Evolutionary conservation across 2,888 invertebrate species (phyloP), one percentile per base, ranked within the genome.

Genomic region (Cheilosia scutellata): DNA sequence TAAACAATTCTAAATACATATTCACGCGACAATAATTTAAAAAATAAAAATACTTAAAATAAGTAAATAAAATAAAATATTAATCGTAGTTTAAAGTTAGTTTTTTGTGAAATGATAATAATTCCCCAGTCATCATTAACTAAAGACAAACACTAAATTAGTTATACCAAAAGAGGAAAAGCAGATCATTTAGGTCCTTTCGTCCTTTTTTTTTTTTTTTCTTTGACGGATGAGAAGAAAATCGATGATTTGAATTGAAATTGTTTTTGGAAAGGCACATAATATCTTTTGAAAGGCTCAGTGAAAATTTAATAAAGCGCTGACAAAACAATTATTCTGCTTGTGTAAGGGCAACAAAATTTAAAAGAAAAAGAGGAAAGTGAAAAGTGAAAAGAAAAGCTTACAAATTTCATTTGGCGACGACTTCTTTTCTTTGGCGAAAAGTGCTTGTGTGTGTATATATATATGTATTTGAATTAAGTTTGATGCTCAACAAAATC

Each of bases 161-260:
- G 51, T 70, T 70, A 20, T 58, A 20, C 27, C 25, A 20, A 71
- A 49, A 68, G 31, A 2, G 29, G 47, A 55, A 44, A 63, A 62
- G 49, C 33, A 57, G 40, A 49, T 66, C 55, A 68, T 75, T 57
- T 57, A n/a, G 40, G 65, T 40, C 51, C 58, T 60, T 57, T 37
- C 37, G 9, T 53, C 53, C 16, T 58, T 72, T 51, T 27, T 29
- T 11, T 57, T 20, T 51, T 51, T 5, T 11, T 16, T 33, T 27
- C 37, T 37, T 75, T 60, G 55, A 51, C 55, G 74, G 53, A 68
- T 68, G 68, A 60, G 37, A 62, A 83, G 71, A 82, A 83, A 78
- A 83, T 83, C 82, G 78, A 83, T 83, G 66, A 62, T 78, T 68
- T 62, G 49, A 62, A 82, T 77, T 71, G 72, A 82, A 83, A 66